A percentile compares a stretch with the other conserved stretches of the same genome.
Conservation (phyloP, 2,888 invertebrate species). For the Lamproptera curius region DNA sequence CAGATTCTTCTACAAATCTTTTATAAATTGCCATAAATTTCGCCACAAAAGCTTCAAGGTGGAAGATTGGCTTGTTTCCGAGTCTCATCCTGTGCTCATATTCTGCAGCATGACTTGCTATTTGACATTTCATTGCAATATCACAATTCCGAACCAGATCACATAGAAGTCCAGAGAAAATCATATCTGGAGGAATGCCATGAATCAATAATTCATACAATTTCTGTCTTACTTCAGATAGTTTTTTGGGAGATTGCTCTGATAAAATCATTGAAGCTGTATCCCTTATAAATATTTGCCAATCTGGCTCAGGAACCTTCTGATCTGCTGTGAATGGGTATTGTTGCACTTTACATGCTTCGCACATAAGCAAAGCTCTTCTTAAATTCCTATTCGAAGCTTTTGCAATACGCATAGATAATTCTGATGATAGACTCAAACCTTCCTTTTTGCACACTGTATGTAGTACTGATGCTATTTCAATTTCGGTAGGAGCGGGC, state of each 20-base stretch:
- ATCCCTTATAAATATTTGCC: slow-evolving; percentile 92
- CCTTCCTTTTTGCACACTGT: slow-evolving; percentile 89
- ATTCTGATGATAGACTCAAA: slow-evolving; percentile 84
- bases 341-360: slow-evolving; percentile 95
- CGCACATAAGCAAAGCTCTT: slow-evolving; percentile 94
- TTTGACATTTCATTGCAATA: slow-evolving; percentile 90
- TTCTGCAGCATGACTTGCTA: slow-evolving; percentile 90
- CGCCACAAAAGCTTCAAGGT: slow-evolving; percentile 97
- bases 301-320: slow-evolving; percentile 92
- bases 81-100: slow-evolving; percentile 95
- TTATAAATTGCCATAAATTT: slow-evolving; percentile 97
- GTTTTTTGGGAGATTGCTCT: slow-evolving; percentile 91
- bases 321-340: slow-evolving; percentile 91
- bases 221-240: slow-evolving; percentile 90
- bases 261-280: slow-evolving; percentile 91
- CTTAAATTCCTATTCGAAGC: slow-evolving; percentile 93
- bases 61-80: slow-evolving; percentile 97
- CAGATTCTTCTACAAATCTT: slow-evolving; percentile 87
- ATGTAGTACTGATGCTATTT: slow-evolving; percentile 84
- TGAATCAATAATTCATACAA: slow-evolving; percentile 96
- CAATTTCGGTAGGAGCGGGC: slow-evolving; percentile 88
- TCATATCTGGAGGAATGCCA: slow-evolving; percentile 94
- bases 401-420: slow-evolving; percentile 87
- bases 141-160: slow-evolving; percentile 94
- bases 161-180: slow-evolving; percentile 91